phyloP scores from a whole-genome alignment of 2,113 vertebrate genomes.

The Syngnathus typhle region DNA sequence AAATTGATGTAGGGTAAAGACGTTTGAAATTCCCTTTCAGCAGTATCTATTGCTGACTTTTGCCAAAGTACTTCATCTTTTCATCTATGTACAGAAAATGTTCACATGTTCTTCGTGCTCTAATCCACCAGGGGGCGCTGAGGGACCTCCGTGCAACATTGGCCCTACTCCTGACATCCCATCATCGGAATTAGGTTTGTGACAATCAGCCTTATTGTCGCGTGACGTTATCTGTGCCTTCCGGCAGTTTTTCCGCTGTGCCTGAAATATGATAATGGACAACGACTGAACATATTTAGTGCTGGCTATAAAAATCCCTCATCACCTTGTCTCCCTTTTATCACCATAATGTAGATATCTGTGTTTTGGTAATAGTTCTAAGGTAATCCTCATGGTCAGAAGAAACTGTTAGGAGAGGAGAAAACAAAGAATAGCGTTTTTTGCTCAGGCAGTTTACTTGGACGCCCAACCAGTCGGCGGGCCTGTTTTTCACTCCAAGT shows the following conservation, averaged over 20 bases:
- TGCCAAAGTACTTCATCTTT: too few species aligned
- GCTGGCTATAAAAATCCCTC: slow-evolving; percentile 18
- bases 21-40: too few species aligned
- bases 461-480: neutral
- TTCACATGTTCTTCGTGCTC: too few species aligned
- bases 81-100: too few species aligned
- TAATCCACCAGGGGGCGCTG: too few species aligned
- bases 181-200: neutral
- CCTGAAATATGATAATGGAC: slow-evolving; percentile 29
- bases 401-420: neutral
- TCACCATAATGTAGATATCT: slow-evolving; percentile 12
- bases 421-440: slow-evolving; percentile 4
- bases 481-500: neutral
- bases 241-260: slow-evolving; percentile 8
- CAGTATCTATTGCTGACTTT: too few species aligned
- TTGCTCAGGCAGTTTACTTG: slow-evolving; percentile 1
- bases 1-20: too few species aligned
- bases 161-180: neutral
- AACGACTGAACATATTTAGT: slow-evolving; percentile 29
- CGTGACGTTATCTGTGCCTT: neutral
- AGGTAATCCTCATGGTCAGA: slow-evolving; percentile 12
- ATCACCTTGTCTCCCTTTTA: slow-evolving; percentile 16
- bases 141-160: too few species aligned
- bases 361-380: slow-evolving; percentile 23
- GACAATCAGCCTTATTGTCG: neutral